Evolutionary conservation across 1,140 invertebrate genomes (phyloP).

Genomic region (Tachypleus tridentatus): DNA sequence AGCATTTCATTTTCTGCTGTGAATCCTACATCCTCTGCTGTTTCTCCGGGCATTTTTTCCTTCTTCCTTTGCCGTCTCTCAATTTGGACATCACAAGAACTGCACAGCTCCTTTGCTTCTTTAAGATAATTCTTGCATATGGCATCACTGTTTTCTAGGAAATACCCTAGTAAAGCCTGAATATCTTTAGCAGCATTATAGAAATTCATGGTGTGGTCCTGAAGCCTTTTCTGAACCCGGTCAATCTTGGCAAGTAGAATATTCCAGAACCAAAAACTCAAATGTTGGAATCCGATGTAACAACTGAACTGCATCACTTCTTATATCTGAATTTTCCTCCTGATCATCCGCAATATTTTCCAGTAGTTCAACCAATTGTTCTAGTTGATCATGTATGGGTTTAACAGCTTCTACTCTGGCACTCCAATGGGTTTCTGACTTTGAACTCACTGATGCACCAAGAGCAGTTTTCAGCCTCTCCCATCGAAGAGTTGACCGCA

Average conservation of each 20-base stretch:
- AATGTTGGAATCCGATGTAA: neutral
- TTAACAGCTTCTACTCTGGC: neutral
- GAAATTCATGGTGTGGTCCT: constrained; percentile 1
- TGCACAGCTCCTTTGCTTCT: neutral
- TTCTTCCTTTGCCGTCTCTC: too few relatives aligned
- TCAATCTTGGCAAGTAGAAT: neutral
- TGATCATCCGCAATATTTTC: neutral
- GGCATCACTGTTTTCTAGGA: constrained; percentile 1
- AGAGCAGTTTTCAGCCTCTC: too few relatives aligned
- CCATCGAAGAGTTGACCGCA: too few relatives aligned
- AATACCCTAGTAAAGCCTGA: neutral
- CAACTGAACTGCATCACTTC: constrained; percentile 3
- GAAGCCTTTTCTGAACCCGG: neutral
- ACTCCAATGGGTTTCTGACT: too few relatives aligned
- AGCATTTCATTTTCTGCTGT: too few relatives aligned
- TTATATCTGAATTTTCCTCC: constrained; percentile 1
- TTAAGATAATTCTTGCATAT: neutral
- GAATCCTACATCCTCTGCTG: too few relatives aligned
- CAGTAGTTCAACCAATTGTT: neutral
- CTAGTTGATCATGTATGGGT: neutral
- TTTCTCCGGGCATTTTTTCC: too few relatives aligned
- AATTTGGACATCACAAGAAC: too few relatives aligned
- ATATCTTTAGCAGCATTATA: neutral
- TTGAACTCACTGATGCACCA: too few relatives aligned
- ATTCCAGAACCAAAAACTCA: constrained; percentile 4